Conservation (phyloP, 1,140 invertebrate genomes). For the Sarcophaga bullata region DNA sequence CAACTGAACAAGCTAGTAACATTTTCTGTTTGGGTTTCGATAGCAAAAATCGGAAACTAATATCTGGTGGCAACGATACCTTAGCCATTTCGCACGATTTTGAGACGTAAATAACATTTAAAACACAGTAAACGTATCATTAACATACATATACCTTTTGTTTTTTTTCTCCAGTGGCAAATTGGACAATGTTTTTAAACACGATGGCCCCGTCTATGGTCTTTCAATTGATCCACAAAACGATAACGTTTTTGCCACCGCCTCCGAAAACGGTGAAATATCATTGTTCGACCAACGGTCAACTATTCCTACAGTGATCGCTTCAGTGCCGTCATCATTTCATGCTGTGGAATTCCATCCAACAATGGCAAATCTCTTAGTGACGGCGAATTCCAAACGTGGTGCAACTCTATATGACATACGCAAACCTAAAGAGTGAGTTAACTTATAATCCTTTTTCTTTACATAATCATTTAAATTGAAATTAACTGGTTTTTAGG, state of each 20-base stretch:
- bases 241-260: constrained; percentile 84
- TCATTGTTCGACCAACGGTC: constrained; percentile 78
- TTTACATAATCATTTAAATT: neutral
- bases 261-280: constrained; percentile 89
- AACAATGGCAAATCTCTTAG: constrained; percentile 80
- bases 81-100: constrained; percentile 90
- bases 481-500: constrained; percentile 62
- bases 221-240: constrained; percentile 86
- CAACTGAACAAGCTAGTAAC: constrained; percentile 87
- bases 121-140: neutral
- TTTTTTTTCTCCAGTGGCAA: constrained; percentile 72
- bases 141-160: neutral
- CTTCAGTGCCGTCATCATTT: constrained; percentile 78
- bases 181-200: constrained; percentile 80
- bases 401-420: constrained; percentile 91
- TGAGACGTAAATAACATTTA: constrained; percentile 71
- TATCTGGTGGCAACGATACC: constrained; percentile 95
- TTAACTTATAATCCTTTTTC: neutral
- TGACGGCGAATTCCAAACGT: constrained; percentile 89
- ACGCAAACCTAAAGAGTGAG: constrained; percentile 81
- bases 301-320: constrained; percentile 70
- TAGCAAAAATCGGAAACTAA: constrained; percentile 80
- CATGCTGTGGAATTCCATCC: constrained; percentile 94
- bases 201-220: constrained; percentile 90
- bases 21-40: constrained; percentile 93